Evolutionary conservation across 2,113 vertebrate species (phyloP).

Genomic region (Anas platyrhynchos): DNA sequence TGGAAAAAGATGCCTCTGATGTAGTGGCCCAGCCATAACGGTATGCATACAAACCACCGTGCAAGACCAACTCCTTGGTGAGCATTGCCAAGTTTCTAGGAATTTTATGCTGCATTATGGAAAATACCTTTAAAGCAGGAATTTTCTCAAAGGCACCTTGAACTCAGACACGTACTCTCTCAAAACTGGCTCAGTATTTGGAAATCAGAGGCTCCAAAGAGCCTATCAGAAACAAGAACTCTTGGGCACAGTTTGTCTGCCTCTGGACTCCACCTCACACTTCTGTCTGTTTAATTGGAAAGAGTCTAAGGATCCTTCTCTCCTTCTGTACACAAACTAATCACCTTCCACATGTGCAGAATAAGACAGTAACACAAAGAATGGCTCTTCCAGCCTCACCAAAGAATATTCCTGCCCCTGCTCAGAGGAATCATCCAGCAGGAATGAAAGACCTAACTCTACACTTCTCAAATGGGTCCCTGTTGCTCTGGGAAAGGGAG

Average conservation of each 20-base stretch:
- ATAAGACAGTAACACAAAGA: neutral
- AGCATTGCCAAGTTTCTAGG: neutral
- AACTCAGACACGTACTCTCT: neutral
- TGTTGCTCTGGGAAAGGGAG: neutral
- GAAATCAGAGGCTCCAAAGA: neutral
- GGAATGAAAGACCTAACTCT: neutral
- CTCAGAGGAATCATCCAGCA: neutral
- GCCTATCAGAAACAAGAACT: neutral
- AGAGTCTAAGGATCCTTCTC: neutral
- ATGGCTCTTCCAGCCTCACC: neutral
- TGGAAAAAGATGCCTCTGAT: neutral
- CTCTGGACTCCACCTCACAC: fast-evolving
- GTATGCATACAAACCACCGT: neutral
- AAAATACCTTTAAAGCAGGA: neutral
- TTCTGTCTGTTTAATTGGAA: neutral
- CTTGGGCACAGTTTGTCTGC: neutral
- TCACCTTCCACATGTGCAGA: neutral
- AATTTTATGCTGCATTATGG: neutral
- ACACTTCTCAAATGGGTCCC: neutral
- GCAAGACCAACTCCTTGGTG: neutral
- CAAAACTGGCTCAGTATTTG: neutral
- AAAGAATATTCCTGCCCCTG: neutral
- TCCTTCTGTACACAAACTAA: neutral
- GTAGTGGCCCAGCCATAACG: neutral
- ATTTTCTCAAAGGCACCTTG: neutral